Base-by-base conservation (phyloP, 2,888 invertebrate genomes). In the Tolmerus cingulatus region DNA sequence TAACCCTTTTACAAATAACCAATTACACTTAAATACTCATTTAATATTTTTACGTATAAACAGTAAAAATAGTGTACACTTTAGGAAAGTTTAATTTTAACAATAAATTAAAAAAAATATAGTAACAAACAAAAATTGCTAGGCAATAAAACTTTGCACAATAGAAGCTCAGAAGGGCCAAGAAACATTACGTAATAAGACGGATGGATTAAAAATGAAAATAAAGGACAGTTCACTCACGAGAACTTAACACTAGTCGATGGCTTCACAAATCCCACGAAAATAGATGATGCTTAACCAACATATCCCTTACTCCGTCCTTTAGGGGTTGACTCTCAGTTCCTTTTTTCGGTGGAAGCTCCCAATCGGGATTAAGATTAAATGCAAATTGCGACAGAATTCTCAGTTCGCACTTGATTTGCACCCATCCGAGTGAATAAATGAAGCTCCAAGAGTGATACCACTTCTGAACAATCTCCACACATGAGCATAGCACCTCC, bases 351-450 rank as follows among this genome's bases (percentile, higher is more conserved):
- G 96, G 94, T 46, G 98, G 97, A 89, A 99, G 93, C 93, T 99
- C 99, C 97, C 98, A 99, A 91, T 98, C 98, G 16, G 97, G 97
- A 93, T 98, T 98, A 90, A 99, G 94, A 93, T 97, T 98, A 92
- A 99, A 99, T 46, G 99, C 97, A 93, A 99, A 98, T 92, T 99
- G 98, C 27, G 98, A 97, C 86, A 99, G 94, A 90, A 99, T 96
- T 91, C 98, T 95, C 84, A 99, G 93, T 93, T 99, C 99, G 93
- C 99, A 99, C 94, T 99, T 99, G 90, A 99, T 98, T 94, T 99
- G 99, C 8, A 99, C 98, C 98, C 99, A 99, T 16, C 98, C 99
- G 5, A 99, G 99, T 90, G 98, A 98, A 91, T 97, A 96, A 89
- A 99, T 95, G 91, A 98, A 97, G 87, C 97, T 97, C 97, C 97